A percentile compares a stretch with the other conserved stretches of the same genome.
These are phyloP conservation scores for Bathynomus jamesi DNA, from an alignment of 1,140 invertebrate species.

Conservation along the genomic window DNA sequence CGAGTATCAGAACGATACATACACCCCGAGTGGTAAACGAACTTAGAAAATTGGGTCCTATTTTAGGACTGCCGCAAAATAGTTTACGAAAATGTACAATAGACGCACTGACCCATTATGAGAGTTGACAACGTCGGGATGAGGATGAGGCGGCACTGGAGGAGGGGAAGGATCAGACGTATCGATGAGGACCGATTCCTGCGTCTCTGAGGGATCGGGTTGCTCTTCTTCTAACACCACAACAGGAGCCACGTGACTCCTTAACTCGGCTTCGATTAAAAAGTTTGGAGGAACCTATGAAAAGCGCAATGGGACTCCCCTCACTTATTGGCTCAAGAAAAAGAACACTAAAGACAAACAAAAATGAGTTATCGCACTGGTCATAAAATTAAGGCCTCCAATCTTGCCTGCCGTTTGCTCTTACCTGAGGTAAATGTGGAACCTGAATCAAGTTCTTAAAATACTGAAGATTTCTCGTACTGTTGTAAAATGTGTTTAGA, in stretches of 20 bases:
- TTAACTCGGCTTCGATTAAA: conserved; percentile 81
- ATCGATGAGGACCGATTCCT: conserved; percentile 60
- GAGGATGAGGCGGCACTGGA: conserved; percentile 37
- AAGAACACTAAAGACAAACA: too few species aligned
- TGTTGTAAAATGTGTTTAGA: conserved; percentile 87
- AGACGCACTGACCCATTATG: conserved; percentile 33
- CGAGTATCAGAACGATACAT: too few species aligned
- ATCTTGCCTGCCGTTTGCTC: too few species aligned
- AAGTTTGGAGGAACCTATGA: conserved; percentile 95
- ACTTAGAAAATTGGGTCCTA: too few species aligned
- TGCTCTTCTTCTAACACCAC: conserved; percentile 62
- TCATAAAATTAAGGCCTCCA: too few species aligned
- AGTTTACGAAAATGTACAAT: too few species aligned
- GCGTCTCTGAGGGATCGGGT: conserved; percentile 49
- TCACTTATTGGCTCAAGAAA: too few species aligned
- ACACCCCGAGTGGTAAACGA: too few species aligned
- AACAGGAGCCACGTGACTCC: conserved; percentile 86
- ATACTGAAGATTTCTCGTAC: conserved; percentile 88
- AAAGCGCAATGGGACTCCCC: too few species aligned
- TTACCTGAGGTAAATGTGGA: conserved; percentile 80
- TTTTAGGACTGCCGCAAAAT: too few species aligned
- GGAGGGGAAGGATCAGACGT: conserved; percentile 54
- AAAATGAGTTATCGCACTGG: too few species aligned
- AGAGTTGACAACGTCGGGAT: conserved; percentile 17
- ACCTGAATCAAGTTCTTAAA: conserved; percentile 93